Evolutionary conservation across 23 tunicate genomes (phyloP), one percentile per base, ranked within the genome.

Genomic region (Halocynthia roretzi): DNA sequence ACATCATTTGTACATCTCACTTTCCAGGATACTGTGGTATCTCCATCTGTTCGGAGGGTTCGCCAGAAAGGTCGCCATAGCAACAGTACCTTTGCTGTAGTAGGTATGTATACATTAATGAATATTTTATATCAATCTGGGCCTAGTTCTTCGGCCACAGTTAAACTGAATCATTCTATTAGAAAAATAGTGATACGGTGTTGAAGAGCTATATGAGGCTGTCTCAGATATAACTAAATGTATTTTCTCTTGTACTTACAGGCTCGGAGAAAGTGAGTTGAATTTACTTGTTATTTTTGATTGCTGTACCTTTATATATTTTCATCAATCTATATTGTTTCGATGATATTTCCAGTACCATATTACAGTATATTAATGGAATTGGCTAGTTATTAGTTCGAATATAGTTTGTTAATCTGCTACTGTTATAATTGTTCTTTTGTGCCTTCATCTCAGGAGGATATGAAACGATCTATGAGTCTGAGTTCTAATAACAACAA

Each of bases 1-100:
- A 31, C 44, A 31, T 31, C 44, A 31, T 31, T 31, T 31, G 64
- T 17, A 17, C 64, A 60, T 17, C 64, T 60, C 17, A 72, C 22
- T 19, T 17, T 61, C 10, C 52, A 77, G 81, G 81, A 62, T 17
- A 63, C 81, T 18, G 52, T 63, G 0, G 44, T 72, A 48, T 62
- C 71, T 31, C 71, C 71, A 62, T 44, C 71, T 10, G n/a, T 77
- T 48, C 49, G 81, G 49, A 60, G 71, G 62, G 81, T 62, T 14
- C 81, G n/a, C 17, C 64, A 60, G 64, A 15, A 15, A 60, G 64
- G 81, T 62, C 81, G 71, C 44, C 81, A 62, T 48, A 62, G 44
- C 53, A 63, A 62, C 49, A 63, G 44, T 63, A 72, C 56, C 19
- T 77, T 77, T n/a, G 78, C 78, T 54, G 62, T 74, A 8, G 78